Conservation (phyloP, 2,797 vertebrate genomes). For the Alfaro cultratus region DNA sequence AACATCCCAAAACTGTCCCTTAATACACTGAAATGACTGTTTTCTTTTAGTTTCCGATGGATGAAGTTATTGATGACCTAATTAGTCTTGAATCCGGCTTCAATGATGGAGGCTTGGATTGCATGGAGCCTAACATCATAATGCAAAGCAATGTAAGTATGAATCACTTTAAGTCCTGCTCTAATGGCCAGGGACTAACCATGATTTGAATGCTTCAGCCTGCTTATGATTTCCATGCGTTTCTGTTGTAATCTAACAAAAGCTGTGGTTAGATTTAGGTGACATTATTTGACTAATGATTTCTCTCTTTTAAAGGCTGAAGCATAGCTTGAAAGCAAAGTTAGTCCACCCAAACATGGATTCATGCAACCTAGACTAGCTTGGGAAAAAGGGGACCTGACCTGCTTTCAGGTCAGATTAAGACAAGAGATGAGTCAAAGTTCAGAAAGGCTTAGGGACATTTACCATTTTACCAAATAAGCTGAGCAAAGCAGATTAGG, state of each 20-base stretch:
- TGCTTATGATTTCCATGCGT: conserved; percentile 20
- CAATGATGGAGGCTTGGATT: conserved; percentile 91
- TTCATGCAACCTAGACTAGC: conserved; percentile 49
- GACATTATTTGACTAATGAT: conserved; percentile 21
- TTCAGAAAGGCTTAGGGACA: conserved; percentile 83
- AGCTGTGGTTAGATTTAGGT: conserved; percentile 12
- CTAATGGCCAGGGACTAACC: conserved; percentile 16
- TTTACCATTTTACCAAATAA: conserved; percentile 66
- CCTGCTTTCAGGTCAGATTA: conserved; percentile 83
- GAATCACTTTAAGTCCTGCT: conserved; percentile 43
- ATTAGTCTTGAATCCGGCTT: conserved; percentile 92
- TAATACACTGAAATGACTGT: conserved; percentile 66
- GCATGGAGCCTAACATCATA: conserved; percentile 87
- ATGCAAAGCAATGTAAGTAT: conserved; percentile 94
- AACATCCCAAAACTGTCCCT: conserved; percentile 46
- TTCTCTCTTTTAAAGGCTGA: conserved; percentile 25
- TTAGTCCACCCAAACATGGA: conserved; percentile 32
- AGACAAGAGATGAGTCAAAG: conserved; percentile 91
- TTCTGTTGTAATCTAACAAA: conserved; percentile 9
- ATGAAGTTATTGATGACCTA: conserved; percentile 95
- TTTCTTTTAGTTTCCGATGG: conserved; percentile 90
- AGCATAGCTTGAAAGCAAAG: conserved; percentile 35
- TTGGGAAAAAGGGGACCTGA: conserved; percentile 65
- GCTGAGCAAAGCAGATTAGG: conserved; percentile 73
- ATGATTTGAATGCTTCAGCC: background rate